Percentiles rank a stretch among this genome's conserved stretches.
These are phyloP conservation scores for Arctia plantaginis DNA, from an alignment of 2,888 invertebrate species.

Conservation along the genomic window DNA sequence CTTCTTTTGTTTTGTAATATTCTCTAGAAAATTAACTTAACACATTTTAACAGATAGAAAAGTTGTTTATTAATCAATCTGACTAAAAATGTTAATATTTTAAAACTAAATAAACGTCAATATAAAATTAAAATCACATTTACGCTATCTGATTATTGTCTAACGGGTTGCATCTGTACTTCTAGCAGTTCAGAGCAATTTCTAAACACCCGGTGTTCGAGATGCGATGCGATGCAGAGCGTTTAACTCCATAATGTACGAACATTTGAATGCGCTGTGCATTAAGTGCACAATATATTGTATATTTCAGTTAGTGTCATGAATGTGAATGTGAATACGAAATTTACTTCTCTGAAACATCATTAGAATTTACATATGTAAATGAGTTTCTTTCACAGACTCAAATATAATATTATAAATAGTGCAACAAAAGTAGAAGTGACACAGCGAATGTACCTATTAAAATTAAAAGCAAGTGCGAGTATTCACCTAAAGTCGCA, in stretches of 20 bases:
- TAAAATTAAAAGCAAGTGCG: background rate
- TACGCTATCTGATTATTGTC: constrained; percentile 7
- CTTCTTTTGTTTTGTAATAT: too few relatives aligned
- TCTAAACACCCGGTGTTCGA: constrained; percentile 14
- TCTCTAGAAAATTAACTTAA: too few relatives aligned
- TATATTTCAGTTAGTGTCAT: background rate
- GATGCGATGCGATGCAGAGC: background rate
- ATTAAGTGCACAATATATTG: constrained; percentile 8
- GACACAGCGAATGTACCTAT: background rate
- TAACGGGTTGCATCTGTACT: constrained; percentile 8
- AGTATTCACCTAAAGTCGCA: background rate
- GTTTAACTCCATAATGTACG: constrained; percentile 13
- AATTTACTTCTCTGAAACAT: background rate
- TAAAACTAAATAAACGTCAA: too few relatives aligned
- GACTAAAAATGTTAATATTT: too few relatives aligned
- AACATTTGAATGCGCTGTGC: background rate
- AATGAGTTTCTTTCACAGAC: background rate
- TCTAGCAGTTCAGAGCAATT: constrained; percentile 14
- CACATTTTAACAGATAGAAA: too few relatives aligned
- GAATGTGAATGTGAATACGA: background rate
- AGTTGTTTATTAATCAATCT: too few relatives aligned
- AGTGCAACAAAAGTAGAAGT: background rate
- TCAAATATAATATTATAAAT: background rate
- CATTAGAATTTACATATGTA: background rate
- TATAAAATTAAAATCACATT: constrained; percentile 30